Evolutionary conservation across 1,140 invertebrate species (phyloP), one percentile per base, ranked within the genome.

Genomic region (Hormaphis cornu): DNA sequence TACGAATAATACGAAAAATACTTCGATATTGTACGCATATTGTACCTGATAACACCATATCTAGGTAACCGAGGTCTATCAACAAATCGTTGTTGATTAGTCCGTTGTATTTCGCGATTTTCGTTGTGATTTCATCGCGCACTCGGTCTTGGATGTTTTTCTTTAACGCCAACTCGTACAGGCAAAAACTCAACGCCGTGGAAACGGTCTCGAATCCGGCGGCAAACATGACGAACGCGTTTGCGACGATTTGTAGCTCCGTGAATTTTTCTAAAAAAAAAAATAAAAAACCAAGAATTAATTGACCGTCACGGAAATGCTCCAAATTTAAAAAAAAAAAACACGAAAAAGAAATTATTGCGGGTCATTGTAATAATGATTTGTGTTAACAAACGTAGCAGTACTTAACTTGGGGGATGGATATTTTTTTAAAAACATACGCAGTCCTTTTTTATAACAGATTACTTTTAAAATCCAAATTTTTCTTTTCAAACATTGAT

Each of bases 61-160:
- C 82, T 76, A 83, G 72, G 66, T 82, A 83, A 14, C 69, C 76
- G 66, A 83, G 74, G 26, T 83, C 79, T 50, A 79, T 79, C 0
- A 84, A 56, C 7, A 72, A 54, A 9, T 83, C 80, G 70, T 84
- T 85, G 26, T 72, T 80, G 2, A 84, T 75, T 18, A 81, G 73
- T 28, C 53, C 78, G 76, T 59, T 82, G 73, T 7, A 76, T 69
- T 6, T 80, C 59, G 3, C 80, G 76, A 8, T 76, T 71, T 69
- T 69, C 9, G 12, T 18, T 28, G 70, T 35, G 28, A 74, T 69
- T 44, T 74, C 72, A 26, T 70, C 30, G 9, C 71, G 58, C 8
- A 74, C 37, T 56, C 61, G 72, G 12, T 73, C 70, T 35, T 73
- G 73, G 9, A 74, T 71, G n/a, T 74, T 69, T 33, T 59, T 66